phyloP scores from a whole-genome alignment of 2,113 vertebrate species.

The Hydropotes inermis region DNA sequence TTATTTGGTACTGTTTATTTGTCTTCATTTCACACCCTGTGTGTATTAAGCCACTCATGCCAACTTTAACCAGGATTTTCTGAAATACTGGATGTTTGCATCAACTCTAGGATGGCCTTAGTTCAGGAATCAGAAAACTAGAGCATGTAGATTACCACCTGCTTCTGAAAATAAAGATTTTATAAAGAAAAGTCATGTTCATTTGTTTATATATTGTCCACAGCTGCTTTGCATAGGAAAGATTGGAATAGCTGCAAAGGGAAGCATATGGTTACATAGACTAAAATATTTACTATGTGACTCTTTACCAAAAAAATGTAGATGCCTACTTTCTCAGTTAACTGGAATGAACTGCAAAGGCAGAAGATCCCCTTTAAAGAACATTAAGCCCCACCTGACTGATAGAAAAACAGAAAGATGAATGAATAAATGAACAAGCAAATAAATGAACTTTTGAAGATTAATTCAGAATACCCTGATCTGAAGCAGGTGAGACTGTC shows the following conservation, averaged over 20 bases:
- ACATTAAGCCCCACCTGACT: background rate
- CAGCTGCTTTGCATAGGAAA: background rate
- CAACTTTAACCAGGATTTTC: background rate
- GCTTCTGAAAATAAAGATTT: background rate
- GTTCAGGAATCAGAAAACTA: background rate
- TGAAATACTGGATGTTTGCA: background rate
- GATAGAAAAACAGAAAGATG: background rate
- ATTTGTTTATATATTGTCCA: background rate
- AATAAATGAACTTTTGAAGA: background rate
- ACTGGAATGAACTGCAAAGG: background rate
- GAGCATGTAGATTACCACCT: background rate
- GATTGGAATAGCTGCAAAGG: background rate
- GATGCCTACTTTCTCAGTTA: background rate
- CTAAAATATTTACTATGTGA: background rate
- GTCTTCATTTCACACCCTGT: background rate
- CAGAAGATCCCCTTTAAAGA: background rate
- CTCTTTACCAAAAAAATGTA: background rate
- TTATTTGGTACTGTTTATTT: background rate
- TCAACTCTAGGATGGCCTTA: background rate
- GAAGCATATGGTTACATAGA: background rate
- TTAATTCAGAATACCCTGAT: background rate
- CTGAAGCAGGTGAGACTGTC: background rate
- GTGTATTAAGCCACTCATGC: background rate
- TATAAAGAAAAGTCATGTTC: too few relatives aligned
- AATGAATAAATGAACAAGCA: background rate